Base-by-base conservation (phyloP, 2,797 vertebrate species). In the Chaenodraco wilsoni region DNA sequence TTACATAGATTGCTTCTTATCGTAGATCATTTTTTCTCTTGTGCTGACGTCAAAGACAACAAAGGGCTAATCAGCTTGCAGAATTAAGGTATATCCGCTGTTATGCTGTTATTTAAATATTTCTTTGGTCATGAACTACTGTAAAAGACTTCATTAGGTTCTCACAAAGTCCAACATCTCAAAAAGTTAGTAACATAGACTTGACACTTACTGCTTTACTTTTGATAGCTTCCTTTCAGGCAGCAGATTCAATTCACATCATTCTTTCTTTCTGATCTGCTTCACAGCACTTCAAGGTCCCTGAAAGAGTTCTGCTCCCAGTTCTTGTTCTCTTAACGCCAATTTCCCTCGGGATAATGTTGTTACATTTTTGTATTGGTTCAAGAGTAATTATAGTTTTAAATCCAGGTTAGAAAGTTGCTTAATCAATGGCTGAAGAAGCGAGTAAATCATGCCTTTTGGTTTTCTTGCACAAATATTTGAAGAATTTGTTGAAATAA, bases 221-320 rank as follows among this genome's bases (percentile, higher is more conserved):
- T 79, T 14, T 57, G 62, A 65, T 68, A 41, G 58, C 82, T 80
- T 77, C 59, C 64, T 74, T 70, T 84, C 52, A 66, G 76, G 51
- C 71, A 31, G 71, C 51, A 57, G 63, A 61, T 56, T 81, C 64
- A 23, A 62, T 81, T 76, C 61, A 69, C 50, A 56, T 81, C 69
- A 54, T 65, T 74, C 23, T 72, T 50, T 76, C 71, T 65, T 50
- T 76, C 71, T 65, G 62, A 82, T 86, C 60, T 75, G 83, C 82
- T 75, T 64, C 76, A 60, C 41, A 58, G 41, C 74, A 17, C 81
- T 84, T 82, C 76, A 84, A 73, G 65, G 52, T 59, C 64, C 67
- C 23, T 19, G n/a, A 60, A 78, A 74, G 16, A 75, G 65, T 69
- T 45, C n/a, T 49, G 50, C 17, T 81, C 58, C 71, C 46, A 68